Conservation (phyloP, 2,888 invertebrate genomes). For the Hyppa rectilinea region DNA sequence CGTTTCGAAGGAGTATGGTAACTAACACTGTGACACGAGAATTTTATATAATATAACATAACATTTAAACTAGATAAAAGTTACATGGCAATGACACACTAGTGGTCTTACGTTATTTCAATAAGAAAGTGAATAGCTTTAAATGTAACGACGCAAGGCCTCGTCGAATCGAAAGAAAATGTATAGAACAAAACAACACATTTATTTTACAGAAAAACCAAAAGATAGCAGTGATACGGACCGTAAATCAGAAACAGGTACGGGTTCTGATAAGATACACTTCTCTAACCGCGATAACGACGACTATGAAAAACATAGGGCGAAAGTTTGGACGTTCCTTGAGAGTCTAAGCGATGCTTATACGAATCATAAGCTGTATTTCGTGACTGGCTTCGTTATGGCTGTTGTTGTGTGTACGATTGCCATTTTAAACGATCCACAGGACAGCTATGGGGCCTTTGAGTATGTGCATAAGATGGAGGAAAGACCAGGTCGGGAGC, state of each 20-base stretch:
- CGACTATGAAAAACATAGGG: slow-evolving; percentile 66
- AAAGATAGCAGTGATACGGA: slow-evolving; percentile 74
- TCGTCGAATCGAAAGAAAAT: slow-evolving; percentile 22
- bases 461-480: slow-evolving; percentile 66
- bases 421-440: slow-evolving; percentile 68
- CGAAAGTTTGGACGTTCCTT: slow-evolving; percentile 78
- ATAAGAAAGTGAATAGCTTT: background rate
- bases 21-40: too few species aligned
- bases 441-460: slow-evolving; percentile 66
- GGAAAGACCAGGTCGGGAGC: slow-evolving; percentile 50
- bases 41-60: too few species aligned
- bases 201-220: slow-evolving; percentile 86
- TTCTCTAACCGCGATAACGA: slow-evolving; percentile 80
- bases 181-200: slow-evolving; percentile 55
- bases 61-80: too few species aligned
- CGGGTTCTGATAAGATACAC: slow-evolving; percentile 78
- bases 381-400: slow-evolving; percentile 77
- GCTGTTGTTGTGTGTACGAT: slow-evolving; percentile 65
- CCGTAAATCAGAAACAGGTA: slow-evolving; percentile 60
- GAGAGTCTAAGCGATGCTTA: slow-evolving; percentile 79
- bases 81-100: background rate
- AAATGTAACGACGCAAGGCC: background rate
- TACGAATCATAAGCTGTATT: slow-evolving; percentile 73
- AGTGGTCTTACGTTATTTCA: background rate
- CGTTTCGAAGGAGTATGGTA: too few species aligned